Base-by-base conservation (phyloP, 2,797 vertebrate genomes). In the Poeciliopsis presidionis region DNA sequence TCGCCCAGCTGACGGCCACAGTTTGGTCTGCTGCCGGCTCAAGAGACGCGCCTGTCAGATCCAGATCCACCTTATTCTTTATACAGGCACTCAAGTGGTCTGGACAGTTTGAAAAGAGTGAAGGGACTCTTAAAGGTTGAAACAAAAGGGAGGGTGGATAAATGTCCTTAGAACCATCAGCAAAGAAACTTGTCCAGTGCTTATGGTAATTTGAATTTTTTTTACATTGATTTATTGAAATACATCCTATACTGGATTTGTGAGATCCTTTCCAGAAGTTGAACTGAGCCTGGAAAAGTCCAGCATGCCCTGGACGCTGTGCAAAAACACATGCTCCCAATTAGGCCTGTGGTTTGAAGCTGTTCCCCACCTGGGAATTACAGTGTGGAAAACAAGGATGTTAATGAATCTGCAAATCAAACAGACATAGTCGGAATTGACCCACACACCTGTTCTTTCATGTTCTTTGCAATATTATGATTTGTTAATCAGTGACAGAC, bases 1-100 rank as follows among this genome's bases (percentile, higher is more conserved):
- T 43, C 16, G 2, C 46, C 80, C 93, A 95, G 94, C 94, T 95
- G 94, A 94, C 94, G 77, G 77, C 14, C 80, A 7, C 0, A 51
- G 73, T 74, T 71, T 30, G 75, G 73, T 72, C 72, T 45, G 81
- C 67, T 80, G 76, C 55, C 51, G 13, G 4, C 73, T 88, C 77
- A 93, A 90, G 83, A 85, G 81, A 76, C 76, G 69, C 74, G 90
- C 90, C 89, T 95, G 95, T 95, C 94, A 95, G 6, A 85, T 78
- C 63, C 94, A 95, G 94, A 90, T 65, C 47, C 78, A 4, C 75
- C 53, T 59, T 4, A 70, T 90, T 92, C 82, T 93, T 39, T 67
- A 2, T 1, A 13, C 63, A 73, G 55, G 76, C 73, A 39, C 20
- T 75, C 45, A 80, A 83, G 69, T 72, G 80, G 72, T 2, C 30